Percentiles rank a stretch among this genome's conserved stretches.
Conservation (phyloP, 1,140 invertebrate species). For the Plodia interpunctella region DNA sequence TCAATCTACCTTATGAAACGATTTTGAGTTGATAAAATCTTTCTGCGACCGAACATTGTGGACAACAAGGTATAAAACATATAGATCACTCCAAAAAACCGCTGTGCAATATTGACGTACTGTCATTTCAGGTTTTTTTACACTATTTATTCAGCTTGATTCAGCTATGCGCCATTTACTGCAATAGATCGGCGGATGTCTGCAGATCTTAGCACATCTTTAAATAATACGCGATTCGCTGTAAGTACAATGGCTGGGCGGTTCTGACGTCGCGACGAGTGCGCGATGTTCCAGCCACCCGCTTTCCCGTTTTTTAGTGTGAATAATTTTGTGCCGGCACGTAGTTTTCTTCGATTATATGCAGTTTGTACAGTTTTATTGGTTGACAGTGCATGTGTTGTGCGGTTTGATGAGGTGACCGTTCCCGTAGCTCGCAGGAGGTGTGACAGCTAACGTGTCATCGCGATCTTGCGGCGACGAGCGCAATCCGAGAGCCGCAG, state of each 20-base stretch:
- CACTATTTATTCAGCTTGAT: constrained; percentile 73
- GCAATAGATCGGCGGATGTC: constrained; percentile 61
- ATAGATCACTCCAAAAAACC: constrained; percentile 38
- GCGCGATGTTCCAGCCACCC: constrained; percentile 28
- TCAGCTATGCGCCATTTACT: constrained; percentile 72
- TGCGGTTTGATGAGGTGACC: constrained; percentile 6
- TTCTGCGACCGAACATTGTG: constrained; percentile 39
- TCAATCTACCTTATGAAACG: constrained; percentile 61
- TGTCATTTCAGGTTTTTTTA: constrained; percentile 66
- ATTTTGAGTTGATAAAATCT: constrained; percentile 50
- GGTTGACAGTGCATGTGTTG: constrained; percentile 30
- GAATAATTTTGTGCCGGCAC: constrained; percentile 55
- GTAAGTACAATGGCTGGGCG: constrained; percentile 45
- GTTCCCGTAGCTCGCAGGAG: neutral
- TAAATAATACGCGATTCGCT: constrained; percentile 50
- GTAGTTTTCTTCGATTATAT: constrained; percentile 47
- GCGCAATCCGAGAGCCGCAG: constrained; percentile 28
- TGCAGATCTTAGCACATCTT: constrained; percentile 56
- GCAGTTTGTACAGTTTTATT: constrained; percentile 44
- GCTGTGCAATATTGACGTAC: constrained; percentile 60
- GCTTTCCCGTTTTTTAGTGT: constrained; percentile 46
- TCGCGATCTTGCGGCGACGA: constrained; percentile 18
- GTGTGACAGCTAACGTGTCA: constrained; percentile 25
- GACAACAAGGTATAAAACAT: constrained; percentile 54
- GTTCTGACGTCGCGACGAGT: constrained; percentile 33